Conservation (phyloP, 2,888 invertebrate genomes). For the Disparrhopalites patrizii region DNA sequence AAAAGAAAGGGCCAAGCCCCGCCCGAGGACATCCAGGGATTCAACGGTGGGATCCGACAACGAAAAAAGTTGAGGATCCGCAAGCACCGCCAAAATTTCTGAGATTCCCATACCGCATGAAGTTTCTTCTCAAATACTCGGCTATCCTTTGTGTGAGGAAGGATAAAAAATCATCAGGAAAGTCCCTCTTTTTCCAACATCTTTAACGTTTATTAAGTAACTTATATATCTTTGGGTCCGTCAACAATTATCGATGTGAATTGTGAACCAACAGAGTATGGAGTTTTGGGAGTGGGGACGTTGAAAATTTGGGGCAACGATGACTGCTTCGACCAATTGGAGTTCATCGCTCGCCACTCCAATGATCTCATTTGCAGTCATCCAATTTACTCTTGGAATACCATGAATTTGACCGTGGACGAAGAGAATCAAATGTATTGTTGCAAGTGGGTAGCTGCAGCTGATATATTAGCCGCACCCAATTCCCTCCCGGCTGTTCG, state of each 20-base stretch:
- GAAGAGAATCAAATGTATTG: conserved; percentile 1
- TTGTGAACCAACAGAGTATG: conserved; percentile 18
- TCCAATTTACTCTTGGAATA: conserved; percentile 27
- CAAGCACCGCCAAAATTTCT: conserved; percentile 10
- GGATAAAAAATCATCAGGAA: conserved; percentile 17
- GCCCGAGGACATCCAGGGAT: background rate
- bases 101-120: conserved; percentile 18
- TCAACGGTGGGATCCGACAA: background rate
- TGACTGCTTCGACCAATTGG: conserved; percentile 21
- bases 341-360: conserved; percentile 2
- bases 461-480: conserved; percentile 27
- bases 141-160: conserved; percentile 10
- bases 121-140: conserved; percentile 8
- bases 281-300: conserved; percentile 18
- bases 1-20: background rate
- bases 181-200: background rate
- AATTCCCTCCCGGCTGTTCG: conserved; percentile 30
- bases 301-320: conserved; percentile 27
- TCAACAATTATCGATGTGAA: too few species aligned
- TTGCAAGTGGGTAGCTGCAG: conserved; percentile 37
- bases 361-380: conserved; percentile 13
- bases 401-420: background rate
- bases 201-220: background rate
- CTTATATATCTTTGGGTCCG: background rate
- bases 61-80: background rate